Conservation (phyloP, 2,888 invertebrate genomes). For the Alviniconcha strummeri region DNA sequence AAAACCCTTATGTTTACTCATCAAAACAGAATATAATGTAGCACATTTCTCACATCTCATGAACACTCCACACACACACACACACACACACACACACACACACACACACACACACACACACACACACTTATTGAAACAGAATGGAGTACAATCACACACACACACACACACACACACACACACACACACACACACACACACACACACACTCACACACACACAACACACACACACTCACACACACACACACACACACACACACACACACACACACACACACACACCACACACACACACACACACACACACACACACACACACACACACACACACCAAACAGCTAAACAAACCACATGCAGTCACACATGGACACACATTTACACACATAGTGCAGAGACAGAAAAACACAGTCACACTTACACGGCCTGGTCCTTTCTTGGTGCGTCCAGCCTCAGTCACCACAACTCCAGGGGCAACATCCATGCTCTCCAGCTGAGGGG, state of each 20-base stretch:
- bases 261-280: neutral
- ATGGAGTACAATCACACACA: too few relatives aligned
- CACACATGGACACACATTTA: neutral
- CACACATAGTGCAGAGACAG: neutral
- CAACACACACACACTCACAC: too few relatives aligned
- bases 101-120: too few relatives aligned
- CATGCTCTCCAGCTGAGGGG: conserved; percentile 67
- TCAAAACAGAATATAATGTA: too few relatives aligned
- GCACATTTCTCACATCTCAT: too few relatives aligned
- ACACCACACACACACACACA: neutral
- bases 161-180: neutral
- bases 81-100: too few relatives aligned
- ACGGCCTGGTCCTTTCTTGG: conserved; percentile 67
- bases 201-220: conserved; percentile 5
- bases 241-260: too few relatives aligned
- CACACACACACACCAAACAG: neutral
- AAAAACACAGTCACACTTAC: conserved; percentile 48
- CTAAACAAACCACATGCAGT: neutral
- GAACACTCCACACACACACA: too few relatives aligned
- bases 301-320: conserved; percentile 1
- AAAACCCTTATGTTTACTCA: too few relatives aligned
- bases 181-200: neutral
- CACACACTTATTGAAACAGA: too few relatives aligned
- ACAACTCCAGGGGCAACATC: conserved; percentile 69
- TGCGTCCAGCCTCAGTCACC: conserved; percentile 65